Conservation (phyloP, 23 tunicate genomes). For the Diplosoma virens region DNA sequence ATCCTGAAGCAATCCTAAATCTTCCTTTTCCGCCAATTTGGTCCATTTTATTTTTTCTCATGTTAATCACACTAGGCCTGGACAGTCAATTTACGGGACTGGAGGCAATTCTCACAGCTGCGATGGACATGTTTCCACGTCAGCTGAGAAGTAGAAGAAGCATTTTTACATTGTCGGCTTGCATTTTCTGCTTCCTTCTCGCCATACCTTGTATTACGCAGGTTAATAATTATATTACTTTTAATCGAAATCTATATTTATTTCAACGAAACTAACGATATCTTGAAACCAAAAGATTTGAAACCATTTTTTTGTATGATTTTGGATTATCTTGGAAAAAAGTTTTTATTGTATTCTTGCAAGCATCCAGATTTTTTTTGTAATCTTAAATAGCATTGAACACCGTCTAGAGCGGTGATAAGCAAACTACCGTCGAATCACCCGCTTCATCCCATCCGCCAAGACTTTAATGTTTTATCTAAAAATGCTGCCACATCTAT, state of each 20-base stretch:
- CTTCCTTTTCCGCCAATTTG: conserved; percentile 68
- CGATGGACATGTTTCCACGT: conserved; percentile 64
- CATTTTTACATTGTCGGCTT: conserved; percentile 24
- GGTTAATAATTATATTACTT: conserved; percentile 6
- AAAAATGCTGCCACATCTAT: no score
- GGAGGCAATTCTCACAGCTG: conserved; percentile 64
- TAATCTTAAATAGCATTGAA: no score
- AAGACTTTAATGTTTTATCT: no score
- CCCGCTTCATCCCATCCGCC: no score
- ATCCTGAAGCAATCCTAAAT: conserved; percentile 63
- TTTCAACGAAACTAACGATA: no score
- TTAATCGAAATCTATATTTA: not conserved
- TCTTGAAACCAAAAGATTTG: no score
- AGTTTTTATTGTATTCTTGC: no score
- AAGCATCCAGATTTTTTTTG: no score
- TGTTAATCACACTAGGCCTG: conserved; percentile 75
- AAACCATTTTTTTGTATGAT: no score
- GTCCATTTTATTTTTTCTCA: conserved; percentile 68
- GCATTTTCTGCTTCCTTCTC: conserved; percentile 37
- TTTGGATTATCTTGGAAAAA: no score
- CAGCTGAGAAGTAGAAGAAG: conserved; percentile 44
- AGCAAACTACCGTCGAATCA: no score
- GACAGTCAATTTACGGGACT: conserved; percentile 76
- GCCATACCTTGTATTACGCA: conserved; percentile 62
- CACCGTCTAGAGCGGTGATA: no score